Evolutionary conservation across 2,888 invertebrate species (phyloP), one percentile per base, ranked within the genome.

Genomic region (Meganola albula): DNA sequence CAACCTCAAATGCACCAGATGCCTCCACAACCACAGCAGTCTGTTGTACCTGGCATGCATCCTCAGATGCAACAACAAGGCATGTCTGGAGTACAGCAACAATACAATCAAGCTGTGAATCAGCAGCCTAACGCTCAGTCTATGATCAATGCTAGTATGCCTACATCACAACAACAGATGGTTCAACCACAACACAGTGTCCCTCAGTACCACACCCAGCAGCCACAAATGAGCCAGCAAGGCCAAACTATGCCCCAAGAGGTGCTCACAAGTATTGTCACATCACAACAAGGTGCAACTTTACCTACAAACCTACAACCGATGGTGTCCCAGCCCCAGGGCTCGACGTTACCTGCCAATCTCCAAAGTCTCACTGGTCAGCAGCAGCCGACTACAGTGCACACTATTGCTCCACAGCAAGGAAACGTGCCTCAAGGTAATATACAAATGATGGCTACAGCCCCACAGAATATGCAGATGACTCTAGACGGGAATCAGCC

Each of bases 301-400:
- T 53, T 87, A 43, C 79, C 86, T 41, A 58, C 66, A 34, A 84
- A 83, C 53, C 71, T 87, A 13, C 87, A 86, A 44, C 65, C 73
- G 0, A 83, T 86, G 80, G 69, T 70, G 10, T 72, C 79, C 35
- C 84, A 80, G 51, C 82, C 83, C 12, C 89, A 89, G 48, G 89
- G 89, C n/a, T 74, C 89, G 0, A 89, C 89, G n/a, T 74, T 89
- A 51, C 89, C 89, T 20, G 79, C 88, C 9, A 89, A 88, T 75
- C 75, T 89, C 53, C 89, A 89, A 60, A 78, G 78, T 29, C 54
- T 86, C 34, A 77, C 75, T 37, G 74, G 74, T 25, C 88, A 82
- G 46, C 89, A 87, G 60, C 82, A 88, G 55, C 72, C 82, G 4
- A 62, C 61, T 23, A 52, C 70, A 10, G 82, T 85, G 31, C 84